Evolutionary conservation across 2,113 vertebrate genomes (phyloP).

Genomic region (Zosterops lateralis): DNA sequence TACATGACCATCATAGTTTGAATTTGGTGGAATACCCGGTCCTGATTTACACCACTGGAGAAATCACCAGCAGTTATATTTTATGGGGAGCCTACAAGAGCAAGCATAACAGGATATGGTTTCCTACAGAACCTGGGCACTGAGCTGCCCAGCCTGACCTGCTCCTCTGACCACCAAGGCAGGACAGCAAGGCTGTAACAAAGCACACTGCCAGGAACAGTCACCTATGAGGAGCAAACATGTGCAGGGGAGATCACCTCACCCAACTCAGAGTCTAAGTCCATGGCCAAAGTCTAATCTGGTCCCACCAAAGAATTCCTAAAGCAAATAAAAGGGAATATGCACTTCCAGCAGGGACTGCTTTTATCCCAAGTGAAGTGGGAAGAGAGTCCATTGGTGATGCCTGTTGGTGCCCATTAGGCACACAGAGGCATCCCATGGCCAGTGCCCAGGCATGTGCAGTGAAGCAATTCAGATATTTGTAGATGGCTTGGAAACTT

Average conservation of each 20-base stretch:
- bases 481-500: background rate
- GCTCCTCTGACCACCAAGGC: background rate
- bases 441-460: rapidly evolving
- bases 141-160: background rate
- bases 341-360: background rate
- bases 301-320: background rate
- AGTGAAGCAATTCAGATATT: background rate
- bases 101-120: background rate
- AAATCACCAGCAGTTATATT: background rate
- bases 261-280: background rate
- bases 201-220: background rate
- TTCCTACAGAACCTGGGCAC: background rate
- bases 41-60: background rate
- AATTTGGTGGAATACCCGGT: background rate
- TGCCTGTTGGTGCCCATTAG: background rate
- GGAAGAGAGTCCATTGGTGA: background rate
- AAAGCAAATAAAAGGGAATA: background rate
- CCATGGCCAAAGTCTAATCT: background rate
- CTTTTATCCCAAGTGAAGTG: background rate
- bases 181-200: background rate
- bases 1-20: background rate
- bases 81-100: background rate
- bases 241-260: background rate
- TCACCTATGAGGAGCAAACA: background rate
- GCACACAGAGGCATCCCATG: background rate